phyloP scores from a whole-genome alignment of 2,888 invertebrate genomes.

The Tetranychus truncatus region DNA sequence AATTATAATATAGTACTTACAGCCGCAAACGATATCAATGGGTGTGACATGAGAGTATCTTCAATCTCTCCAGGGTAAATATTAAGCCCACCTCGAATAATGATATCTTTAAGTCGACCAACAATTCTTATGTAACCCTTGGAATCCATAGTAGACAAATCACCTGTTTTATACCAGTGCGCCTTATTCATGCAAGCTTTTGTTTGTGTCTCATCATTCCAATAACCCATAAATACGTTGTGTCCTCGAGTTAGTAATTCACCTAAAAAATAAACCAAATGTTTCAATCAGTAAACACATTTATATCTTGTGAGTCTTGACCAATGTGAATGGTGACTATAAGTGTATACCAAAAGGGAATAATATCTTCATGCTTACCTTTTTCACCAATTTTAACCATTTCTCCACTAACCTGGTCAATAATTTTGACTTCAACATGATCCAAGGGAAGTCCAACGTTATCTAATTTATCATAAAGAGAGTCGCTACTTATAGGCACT shows the following conservation, averaged over 20 bases:
- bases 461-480: not conserved
- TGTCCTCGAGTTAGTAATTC: not conserved
- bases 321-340: too few species aligned
- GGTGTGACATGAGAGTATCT: slow-evolving; percentile 32
- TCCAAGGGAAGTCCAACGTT: slow-evolving; percentile 39
- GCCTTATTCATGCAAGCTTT: not conserved
- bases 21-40: slow-evolving; percentile 36
- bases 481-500: not conserved
- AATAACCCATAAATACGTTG: not conserved
- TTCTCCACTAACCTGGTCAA: slow-evolving; percentile 14
- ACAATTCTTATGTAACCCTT: slow-evolving; percentile 48
- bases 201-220: slow-evolving; percentile 7
- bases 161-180: slow-evolving; percentile 4
- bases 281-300: not conserved
- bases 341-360: too few species aligned
- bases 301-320: not conserved
- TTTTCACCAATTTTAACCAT: slow-evolving; percentile 11
- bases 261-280: not conserved
- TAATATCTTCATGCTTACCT: not conserved
- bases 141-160: slow-evolving; percentile 43
- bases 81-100: slow-evolving; percentile 40
- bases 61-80: slow-evolving; percentile 40
- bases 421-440: slow-evolving; percentile 37
- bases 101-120: slow-evolving; percentile 39
- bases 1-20: slow-evolving; percentile 27